Evolutionary conservation across 2,888 invertebrate species (phyloP).

Genomic region (Archaeoteleia sp.): DNA sequence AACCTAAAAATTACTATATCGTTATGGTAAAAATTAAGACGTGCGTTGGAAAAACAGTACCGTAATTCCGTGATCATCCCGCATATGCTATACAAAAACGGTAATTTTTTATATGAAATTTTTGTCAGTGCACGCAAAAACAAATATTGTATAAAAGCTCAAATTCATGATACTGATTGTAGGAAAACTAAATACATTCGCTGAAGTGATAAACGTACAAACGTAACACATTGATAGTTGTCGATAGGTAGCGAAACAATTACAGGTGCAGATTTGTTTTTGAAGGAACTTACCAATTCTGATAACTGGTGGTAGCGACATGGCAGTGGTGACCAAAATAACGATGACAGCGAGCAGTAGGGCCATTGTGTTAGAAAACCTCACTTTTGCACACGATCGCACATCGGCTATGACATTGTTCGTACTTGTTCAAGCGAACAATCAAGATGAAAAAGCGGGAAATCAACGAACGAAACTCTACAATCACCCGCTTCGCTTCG

Average conservation of each 20-base stretch:
- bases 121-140: too few species aligned
- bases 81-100: too few species aligned
- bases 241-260: slow-evolving; percentile 41
- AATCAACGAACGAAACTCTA: slow-evolving; percentile 46
- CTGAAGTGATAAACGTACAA: too few species aligned
- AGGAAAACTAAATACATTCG: too few species aligned
- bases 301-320: slow-evolving; percentile 74
- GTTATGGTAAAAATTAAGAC: too few species aligned
- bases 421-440: slow-evolving; percentile 50
- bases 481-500: slow-evolving; percentile 50
- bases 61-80: too few species aligned
- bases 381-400: slow-evolving; percentile 54
- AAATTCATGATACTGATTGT: too few species aligned
- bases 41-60: too few species aligned
- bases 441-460: slow-evolving; percentile 51
- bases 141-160: too few species aligned
- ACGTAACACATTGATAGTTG: too few species aligned
- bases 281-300: slow-evolving; percentile 70
- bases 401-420: slow-evolving; percentile 55
- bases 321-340: slow-evolving; percentile 72
- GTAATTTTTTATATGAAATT: too few species aligned
- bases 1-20: too few species aligned
- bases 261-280: slow-evolving; percentile 41
- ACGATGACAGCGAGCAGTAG: slow-evolving; percentile 71
- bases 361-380: slow-evolving; percentile 68